These are phyloP conservation scores for Caenorhabditis drosophilae DNA, from an alignment of 2,888 invertebrate genomes.

Conservation along the genomic window DNA sequence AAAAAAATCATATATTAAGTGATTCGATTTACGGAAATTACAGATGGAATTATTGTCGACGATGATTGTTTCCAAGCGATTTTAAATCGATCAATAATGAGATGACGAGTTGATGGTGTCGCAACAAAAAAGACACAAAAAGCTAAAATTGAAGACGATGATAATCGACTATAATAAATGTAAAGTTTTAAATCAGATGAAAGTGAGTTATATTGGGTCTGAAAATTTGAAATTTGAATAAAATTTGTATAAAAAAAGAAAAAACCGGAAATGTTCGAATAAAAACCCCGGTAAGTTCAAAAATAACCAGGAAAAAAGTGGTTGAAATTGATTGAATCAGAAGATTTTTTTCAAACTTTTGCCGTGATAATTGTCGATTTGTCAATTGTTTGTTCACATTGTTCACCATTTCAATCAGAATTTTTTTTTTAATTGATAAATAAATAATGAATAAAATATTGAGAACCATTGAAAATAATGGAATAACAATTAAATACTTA, in stretches of 20 bases:
- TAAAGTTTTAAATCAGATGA: constrained; percentile 11
- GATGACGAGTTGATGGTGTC: constrained; percentile 10
- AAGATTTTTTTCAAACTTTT: constrained; percentile 20
- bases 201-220: constrained; percentile 9
- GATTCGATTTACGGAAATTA: too few relatives aligned
- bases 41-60: too few relatives aligned
- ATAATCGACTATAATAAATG: constrained; percentile 18
- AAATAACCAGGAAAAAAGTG: constrained; percentile 14
- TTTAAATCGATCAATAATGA: constrained; percentile 17
- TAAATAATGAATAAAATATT: constrained; percentile 21
- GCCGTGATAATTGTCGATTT: constrained; percentile 2
- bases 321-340: constrained; percentile 20
- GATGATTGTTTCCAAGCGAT: too few relatives aligned
- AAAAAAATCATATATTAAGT: too few relatives aligned
- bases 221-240: not conserved
- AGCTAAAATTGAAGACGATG: constrained; percentile 16
- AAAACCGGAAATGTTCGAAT: constrained; percentile 11
- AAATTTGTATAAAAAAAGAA: not conserved
- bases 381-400: not conserved
- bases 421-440: constrained; percentile 3
- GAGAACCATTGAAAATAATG: constrained; percentile 15
- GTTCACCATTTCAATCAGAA: not conserved
- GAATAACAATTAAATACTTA: constrained; percentile 15
- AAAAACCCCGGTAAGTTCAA: constrained; percentile 19
- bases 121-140: constrained; percentile 17